A percentile compares a stretch with the other conserved stretches of the same genome.
phyloP scores from a whole-genome alignment of 2,888 invertebrate genomes.

The Taenaris catops region DNA sequence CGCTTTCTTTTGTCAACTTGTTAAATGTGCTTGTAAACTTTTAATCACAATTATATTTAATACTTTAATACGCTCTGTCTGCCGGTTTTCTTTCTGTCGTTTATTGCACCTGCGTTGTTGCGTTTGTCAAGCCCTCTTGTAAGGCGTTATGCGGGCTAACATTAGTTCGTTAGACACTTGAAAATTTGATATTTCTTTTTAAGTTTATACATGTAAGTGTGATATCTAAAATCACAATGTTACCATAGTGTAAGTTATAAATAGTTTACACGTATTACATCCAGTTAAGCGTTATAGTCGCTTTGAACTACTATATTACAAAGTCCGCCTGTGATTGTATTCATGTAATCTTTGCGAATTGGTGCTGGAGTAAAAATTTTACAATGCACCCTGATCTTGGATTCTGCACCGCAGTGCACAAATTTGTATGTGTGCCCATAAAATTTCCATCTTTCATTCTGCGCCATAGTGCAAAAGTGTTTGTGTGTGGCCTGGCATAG shows the following conservation, averaged over 20 bases:
- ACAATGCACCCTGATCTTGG: too few species aligned
- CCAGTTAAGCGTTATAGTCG: too few species aligned
- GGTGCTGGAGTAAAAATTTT: not conserved
- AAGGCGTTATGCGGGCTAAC: not conserved
- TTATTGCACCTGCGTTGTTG: not conserved
- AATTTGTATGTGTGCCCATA: too few species aligned
- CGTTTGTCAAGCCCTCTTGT: not conserved
- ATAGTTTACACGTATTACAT: too few species aligned
- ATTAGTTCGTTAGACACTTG: slow-evolving; percentile 3
- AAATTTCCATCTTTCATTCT: too few species aligned
- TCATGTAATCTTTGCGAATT: not conserved
- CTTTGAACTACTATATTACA: too few species aligned
- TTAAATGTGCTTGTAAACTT: slow-evolving; percentile 5
- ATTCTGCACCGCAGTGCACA: too few species aligned
- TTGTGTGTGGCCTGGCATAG: too few species aligned
- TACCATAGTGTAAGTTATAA: slow-evolving; percentile 15
- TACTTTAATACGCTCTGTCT: not conserved
- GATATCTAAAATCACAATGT: slow-evolving; percentile 20
- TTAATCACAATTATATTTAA: slow-evolving; percentile 1
- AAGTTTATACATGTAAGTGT: slow-evolving; percentile 1
- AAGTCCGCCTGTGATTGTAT: too few species aligned
- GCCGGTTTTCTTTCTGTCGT: not conserved
- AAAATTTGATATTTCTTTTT: not conserved
- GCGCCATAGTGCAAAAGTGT: too few species aligned
- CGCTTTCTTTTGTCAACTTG: slow-evolving; percentile 7